A percentile compares a stretch with the other conserved stretches of the same genome.
phyloP scores from a whole-genome alignment of 2,888 invertebrate species.

The Agelastica alni region DNA sequence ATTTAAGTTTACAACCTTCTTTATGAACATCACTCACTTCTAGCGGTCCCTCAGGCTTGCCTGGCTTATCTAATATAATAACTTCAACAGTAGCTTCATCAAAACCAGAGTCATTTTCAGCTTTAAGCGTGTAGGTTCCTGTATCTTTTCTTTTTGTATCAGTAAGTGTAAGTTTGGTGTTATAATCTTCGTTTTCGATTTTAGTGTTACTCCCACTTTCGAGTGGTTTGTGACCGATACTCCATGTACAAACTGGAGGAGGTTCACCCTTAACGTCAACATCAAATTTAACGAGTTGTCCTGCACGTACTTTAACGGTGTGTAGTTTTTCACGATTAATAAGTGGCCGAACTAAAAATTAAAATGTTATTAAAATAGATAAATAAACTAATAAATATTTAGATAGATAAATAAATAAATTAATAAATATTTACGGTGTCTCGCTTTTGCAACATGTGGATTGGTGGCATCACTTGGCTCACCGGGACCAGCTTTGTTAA shows the following conservation, averaged over 20 bases:
- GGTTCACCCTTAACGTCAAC: conserved; percentile 97
- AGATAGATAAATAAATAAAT: not conserved
- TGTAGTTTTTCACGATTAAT: conserved; percentile 95
- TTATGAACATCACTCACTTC: conserved; percentile 90
- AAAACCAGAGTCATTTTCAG: conserved; percentile 90
- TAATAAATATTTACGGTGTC: conserved; percentile 70
- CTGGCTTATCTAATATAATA: conserved; percentile 80
- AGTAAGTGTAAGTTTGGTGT: conserved; percentile 80
- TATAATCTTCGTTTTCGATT: conserved; percentile 89
- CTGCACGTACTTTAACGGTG: conserved; percentile 85
- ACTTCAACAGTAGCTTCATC: conserved; percentile 96
- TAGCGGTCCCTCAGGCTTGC: conserved; percentile 88
- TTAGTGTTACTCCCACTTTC: conserved; percentile 71
- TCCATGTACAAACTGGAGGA: conserved; percentile 88
- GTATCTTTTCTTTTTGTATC: conserved; percentile 84
- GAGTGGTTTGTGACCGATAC: conserved; percentile 68
- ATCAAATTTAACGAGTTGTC: conserved; percentile 87
- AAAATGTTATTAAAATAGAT: conserved; percentile 5
- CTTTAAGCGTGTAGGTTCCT: conserved; percentile 87
- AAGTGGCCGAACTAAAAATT: conserved; percentile 81
- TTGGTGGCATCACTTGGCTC: conserved; percentile 89
- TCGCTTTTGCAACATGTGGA: conserved; percentile 84
- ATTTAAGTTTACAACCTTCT: conserved; percentile 90
- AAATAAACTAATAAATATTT: not conserved
- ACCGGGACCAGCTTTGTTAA: conserved; percentile 93